Evolutionary conservation across 2,888 invertebrate species (phyloP), one percentile per base, ranked within the genome.

Genomic region (Incurvaria masculella): DNA sequence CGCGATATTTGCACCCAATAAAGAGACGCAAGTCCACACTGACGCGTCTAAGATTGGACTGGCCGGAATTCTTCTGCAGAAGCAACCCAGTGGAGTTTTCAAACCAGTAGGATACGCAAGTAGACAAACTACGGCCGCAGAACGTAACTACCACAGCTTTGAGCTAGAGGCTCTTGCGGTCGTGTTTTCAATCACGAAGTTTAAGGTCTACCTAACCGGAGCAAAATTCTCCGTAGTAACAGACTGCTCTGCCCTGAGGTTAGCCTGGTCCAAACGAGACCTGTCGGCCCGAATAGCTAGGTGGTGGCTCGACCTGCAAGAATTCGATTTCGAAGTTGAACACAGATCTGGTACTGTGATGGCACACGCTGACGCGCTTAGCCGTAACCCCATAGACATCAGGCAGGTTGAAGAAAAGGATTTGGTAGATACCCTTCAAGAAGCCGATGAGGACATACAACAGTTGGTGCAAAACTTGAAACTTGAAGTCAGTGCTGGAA

Each of bases 341-440:
- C 57, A 60, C 48, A 47, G 57, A 27, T 43, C 52, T n/a, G 54
- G 53, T 1, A 27, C 33, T n/a, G 42, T 42, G 18, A 56, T 59
- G 55, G 27, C 42, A n/a, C 56, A 59, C 44, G 56, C 54, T 5
- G 59, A 60, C 50, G 56, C 57, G 1, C 44, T 59, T 21, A 60
- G 60, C 21, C 18, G 57, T 17, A 46, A 51, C 27, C 51, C 55
- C 4, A 11, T 33, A 23, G 23, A 23, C 8, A n/a, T n/a, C n/a
- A n/a, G n/a, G n/a, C n/a, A n/a, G n/a, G n/a, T n/a, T n/a, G n/a
- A n/a, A n/a, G n/a, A n/a, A n/a, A n/a, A n/a, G n/a, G n/a, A n/a
- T n/a, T n/a, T n/a, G n/a, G n/a, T n/a, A n/a, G n/a, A n/a, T n/a
- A n/a, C 23, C 23, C 23, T 23, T 4, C 23, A 10, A 23, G 23